A percentile compares a stretch with the other conserved stretches of the same genome.
phyloP scores from a whole-genome alignment of 2,797 vertebrate genomes.

The Myotis findleyi region DNA sequence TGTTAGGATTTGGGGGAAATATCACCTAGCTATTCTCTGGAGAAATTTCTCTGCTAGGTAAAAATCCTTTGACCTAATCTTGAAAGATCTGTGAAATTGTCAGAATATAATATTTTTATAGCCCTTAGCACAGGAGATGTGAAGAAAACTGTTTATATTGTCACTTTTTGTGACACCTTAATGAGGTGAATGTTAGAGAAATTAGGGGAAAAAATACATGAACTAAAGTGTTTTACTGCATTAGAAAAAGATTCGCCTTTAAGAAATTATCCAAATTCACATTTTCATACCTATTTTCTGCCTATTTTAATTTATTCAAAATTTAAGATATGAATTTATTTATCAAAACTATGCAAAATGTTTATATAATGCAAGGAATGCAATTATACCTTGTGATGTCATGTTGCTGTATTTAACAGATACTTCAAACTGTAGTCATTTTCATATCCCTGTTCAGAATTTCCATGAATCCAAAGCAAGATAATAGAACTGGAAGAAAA shows the following conservation, averaged over 20 bases:
- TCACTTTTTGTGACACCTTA: constrained; percentile 71
- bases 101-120: constrained; percentile 69
- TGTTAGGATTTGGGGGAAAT: background rate
- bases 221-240: constrained; percentile 68
- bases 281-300: constrained; percentile 75
- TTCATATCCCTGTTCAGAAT: constrained; percentile 56
- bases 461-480: constrained; percentile 41
- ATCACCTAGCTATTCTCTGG: constrained; percentile 13
- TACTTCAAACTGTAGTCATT: constrained; percentile 70
- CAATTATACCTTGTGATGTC: constrained; percentile 76
- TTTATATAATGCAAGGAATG: constrained; percentile 64
- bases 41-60: constrained; percentile 57
- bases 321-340: constrained; percentile 66
- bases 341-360: constrained; percentile 62
- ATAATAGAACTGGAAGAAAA: constrained; percentile 65
- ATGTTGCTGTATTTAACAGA: constrained; percentile 73
- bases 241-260: constrained; percentile 68
- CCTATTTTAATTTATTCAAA: constrained; percentile 70
- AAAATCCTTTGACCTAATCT: constrained; percentile 54
- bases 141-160: constrained; percentile 76
- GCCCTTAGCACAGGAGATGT: constrained; percentile 43
- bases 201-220: constrained; percentile 55
- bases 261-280: constrained; percentile 69
- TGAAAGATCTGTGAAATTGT: constrained; percentile 41
- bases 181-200: constrained; percentile 80